Evolutionary conservation across 2,113 vertebrate genomes (phyloP), one percentile per base, ranked within the genome.

Genomic region (Callipepla californica): DNA sequence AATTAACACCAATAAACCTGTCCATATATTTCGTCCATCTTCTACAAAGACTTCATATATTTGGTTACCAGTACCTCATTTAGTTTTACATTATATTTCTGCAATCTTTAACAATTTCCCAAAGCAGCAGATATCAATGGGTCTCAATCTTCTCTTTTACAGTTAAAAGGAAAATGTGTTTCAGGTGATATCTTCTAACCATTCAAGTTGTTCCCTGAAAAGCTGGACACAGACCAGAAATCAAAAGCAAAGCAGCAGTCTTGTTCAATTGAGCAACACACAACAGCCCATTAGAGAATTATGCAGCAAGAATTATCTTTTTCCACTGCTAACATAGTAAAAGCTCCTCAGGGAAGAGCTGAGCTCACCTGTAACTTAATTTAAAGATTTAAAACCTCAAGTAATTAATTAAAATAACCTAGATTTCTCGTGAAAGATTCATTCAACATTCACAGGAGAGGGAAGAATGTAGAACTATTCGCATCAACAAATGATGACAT

Each of bases 331-430:
- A 92, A 93, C 63, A 32, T 0, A 75, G 83, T 85, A 90, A 93
- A 94, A 93, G 69, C 30, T 95, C 92, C 88, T 78, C 47, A 40
- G 89, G 90, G 95, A 94, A 85, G 59, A 93, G 79, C 85, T 93
- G 87, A 96, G 95, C 85, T 95, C 93, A 95, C 94, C 94, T 96
- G 92, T 88, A 96, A 96, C 79, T 89, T 91, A 92, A 92, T 94
- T 94, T 82, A 85, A 94, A 94, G 79, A 91, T 87, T 87, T 90
- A 85, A 88, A 67, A 28, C 83, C 65, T 61, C 61, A 88, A 90
- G 76, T 90, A 92, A 94, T 93, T 88, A 93, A 96, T 95, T 95
- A 92, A 95, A 96, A 93, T 86, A 67, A 92, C 74, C 89, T 80
- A 78, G 72, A 88, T 83, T 68, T 85, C 85, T 88, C 51, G 70